These are phyloP conservation scores for Gymnopithys bicolor DNA, from an alignment of 2,797 vertebrate species.

Conservation along the genomic window DNA sequence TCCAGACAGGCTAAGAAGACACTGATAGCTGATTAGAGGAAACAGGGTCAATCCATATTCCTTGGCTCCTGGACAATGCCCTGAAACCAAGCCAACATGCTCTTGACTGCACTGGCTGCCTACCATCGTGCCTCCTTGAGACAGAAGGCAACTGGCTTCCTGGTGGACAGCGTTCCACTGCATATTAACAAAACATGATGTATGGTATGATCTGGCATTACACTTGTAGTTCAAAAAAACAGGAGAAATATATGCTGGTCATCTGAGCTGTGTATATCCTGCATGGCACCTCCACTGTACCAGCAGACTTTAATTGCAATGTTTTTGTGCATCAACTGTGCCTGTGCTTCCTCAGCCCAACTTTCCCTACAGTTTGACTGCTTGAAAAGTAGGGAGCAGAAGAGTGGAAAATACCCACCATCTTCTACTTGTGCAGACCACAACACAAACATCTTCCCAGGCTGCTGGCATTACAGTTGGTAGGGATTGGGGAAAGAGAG, in stretches of 20 bases:
- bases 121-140: neutral
- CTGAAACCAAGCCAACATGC: neutral
- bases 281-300: neutral
- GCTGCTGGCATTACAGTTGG: neutral
- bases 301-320: neutral
- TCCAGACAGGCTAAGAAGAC: neutral
- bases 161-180: neutral
- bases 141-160: neutral
- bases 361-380: neutral
- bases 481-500: neutral
- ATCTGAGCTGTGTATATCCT: neutral
- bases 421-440: neutral
- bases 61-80: rapidly evolving
- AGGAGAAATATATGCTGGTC: neutral
- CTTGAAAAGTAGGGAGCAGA: neutral
- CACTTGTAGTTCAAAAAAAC: neutral
- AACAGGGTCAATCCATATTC: neutral
- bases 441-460: neutral
- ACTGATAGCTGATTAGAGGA: rapidly evolving
- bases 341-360: neutral
- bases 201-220: neutral
- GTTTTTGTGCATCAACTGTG: neutral
- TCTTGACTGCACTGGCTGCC: neutral
- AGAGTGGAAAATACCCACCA: neutral
- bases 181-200: neutral